These are phyloP conservation scores for Chondrilla cf. caribensis DNA, from an alignment of 37 sponge, comb jelly and placozoan species.

Conservation along the genomic window DNA sequence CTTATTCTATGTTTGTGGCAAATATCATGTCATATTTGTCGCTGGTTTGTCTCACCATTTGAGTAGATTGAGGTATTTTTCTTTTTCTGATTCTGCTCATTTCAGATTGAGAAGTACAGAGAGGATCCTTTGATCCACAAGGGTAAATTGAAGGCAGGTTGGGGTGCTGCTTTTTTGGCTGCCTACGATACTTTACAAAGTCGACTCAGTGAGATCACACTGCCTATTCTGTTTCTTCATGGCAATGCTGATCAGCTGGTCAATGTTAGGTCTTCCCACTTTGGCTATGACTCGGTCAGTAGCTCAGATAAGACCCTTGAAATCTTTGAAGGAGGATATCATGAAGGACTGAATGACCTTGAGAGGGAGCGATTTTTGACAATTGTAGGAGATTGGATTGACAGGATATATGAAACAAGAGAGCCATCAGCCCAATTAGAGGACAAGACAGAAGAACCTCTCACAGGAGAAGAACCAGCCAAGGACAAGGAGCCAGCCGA, in stretches of 20 bases:
- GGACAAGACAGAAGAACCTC: not conserved
- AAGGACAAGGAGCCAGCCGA: not conserved
- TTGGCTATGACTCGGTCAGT: slow-evolving; percentile 16
- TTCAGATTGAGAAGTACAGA: slow-evolving; percentile 40
- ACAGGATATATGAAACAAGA: not conserved
- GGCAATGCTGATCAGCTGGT: slow-evolving; percentile 59
- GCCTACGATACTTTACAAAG: not conserved
- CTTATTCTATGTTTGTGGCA: too few relatives aligned
- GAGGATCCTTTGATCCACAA: slow-evolving; percentile 60
- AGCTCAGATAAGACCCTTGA: slow-evolving; percentile 55
- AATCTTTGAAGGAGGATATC: slow-evolving; percentile 49
- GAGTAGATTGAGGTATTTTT: too few relatives aligned
- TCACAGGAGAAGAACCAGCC: not conserved
- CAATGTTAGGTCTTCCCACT: slow-evolving; percentile 50
- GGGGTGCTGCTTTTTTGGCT: slow-evolving; percentile 34
- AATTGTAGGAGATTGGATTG: slow-evolving; percentile 58
- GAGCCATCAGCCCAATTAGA: not conserved
- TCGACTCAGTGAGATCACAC: slow-evolving; percentile 10
- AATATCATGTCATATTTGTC: too few relatives aligned
- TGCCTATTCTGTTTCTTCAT: slow-evolving; percentile 54
- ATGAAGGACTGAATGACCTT: slow-evolving; percentile 59
- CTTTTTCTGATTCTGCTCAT: not conserved
- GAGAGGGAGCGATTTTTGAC: slow-evolving; percentile 46
- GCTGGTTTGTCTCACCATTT: too few relatives aligned
- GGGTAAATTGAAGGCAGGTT: slow-evolving; percentile 44